These are phyloP conservation scores for Cataglyphis rosenhaueri DNA, from an alignment of 2,888 invertebrate genomes.

Conservation along the genomic window DNA sequence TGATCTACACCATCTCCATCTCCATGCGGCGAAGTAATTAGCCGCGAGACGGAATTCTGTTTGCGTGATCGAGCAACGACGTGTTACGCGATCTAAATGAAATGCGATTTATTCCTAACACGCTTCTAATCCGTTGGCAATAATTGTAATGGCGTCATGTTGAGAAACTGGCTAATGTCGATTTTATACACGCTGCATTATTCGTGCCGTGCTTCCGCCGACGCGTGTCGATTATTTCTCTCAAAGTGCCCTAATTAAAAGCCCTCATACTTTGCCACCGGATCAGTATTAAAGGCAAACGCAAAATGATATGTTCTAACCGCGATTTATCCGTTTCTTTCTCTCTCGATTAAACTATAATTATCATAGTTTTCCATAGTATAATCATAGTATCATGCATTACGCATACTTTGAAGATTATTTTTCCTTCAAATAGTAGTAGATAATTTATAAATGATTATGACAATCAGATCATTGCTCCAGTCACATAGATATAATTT, in stretches of 20 bases:
- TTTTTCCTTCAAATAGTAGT: not conserved
- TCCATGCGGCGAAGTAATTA: conserved; percentile 37
- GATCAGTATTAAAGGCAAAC: not conserved
- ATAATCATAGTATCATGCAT: not conserved
- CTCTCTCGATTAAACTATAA: conserved; percentile 14
- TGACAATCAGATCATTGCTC: not conserved
- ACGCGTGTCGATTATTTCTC: conserved; percentile 16
- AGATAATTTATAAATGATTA: conserved; percentile 21
- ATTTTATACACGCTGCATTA: not conserved
- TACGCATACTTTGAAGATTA: not conserved
- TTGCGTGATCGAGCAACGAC: conserved; percentile 35
- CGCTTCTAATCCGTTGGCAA: conserved; percentile 20
- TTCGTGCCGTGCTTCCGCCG: conserved; percentile 27
- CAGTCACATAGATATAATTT: too few relatives aligned
- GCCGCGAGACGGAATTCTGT: conserved; percentile 4
- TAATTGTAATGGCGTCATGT: conserved; percentile 42
- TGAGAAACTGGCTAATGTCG: conserved; percentile 13
- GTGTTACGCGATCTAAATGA: conserved; percentile 46
- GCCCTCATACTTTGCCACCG: conserved; percentile 22
- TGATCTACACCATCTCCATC: conserved; percentile 9
- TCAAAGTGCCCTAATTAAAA: conserved; percentile 29
- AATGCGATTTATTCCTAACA: conserved; percentile 45
- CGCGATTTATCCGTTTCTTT: not conserved
- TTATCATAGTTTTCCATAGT: conserved; percentile 21
- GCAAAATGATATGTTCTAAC: conserved; percentile 3